These are phyloP conservation scores for Trididemnum clinides DNA, from an alignment of 23 tunicate species.

Conservation along the genomic window DNA sequence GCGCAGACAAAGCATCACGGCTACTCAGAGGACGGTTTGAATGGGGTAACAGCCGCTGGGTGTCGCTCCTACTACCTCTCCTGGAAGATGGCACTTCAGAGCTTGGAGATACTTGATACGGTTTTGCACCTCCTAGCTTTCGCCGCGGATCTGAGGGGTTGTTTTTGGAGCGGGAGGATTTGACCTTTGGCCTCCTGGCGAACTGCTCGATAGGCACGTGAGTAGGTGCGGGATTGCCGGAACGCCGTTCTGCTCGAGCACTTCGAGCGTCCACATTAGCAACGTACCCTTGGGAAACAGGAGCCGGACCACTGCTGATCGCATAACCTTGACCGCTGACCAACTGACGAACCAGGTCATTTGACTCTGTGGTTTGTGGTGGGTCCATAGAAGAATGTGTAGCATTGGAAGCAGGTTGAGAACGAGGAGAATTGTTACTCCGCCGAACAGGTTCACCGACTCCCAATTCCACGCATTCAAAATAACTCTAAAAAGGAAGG, in stretches of 20 bases:
- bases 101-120: not conserved
- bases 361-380: not conserved
- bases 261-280: constrained; percentile 26
- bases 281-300: constrained; percentile 21
- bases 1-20: constrained; percentile 50
- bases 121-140: not conserved
- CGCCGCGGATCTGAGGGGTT: not conserved
- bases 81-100: not conserved
- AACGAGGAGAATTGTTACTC: constrained; percentile 14
- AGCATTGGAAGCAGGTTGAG: constrained; percentile 42
- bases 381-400: not conserved
- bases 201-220: constrained; percentile 43
- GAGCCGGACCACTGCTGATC: not conserved
- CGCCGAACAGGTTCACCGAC: constrained; percentile 64
- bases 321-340: constrained; percentile 39
- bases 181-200: not conserved
- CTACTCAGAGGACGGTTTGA: constrained; percentile 4
- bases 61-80: constrained; percentile 29
- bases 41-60: constrained; percentile 35
- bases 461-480: constrained; percentile 77
- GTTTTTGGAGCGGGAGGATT: not conserved
- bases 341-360: not conserved
- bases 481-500: constrained; percentile 62
- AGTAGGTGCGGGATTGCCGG: constrained; percentile 18
- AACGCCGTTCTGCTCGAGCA: not conserved